A percentile compares a stretch with the other conserved stretches of the same genome.
These are phyloP conservation scores for Hoplostethus atlanticus DNA, from an alignment of 2,797 vertebrate species.

Conservation along the genomic window DNA sequence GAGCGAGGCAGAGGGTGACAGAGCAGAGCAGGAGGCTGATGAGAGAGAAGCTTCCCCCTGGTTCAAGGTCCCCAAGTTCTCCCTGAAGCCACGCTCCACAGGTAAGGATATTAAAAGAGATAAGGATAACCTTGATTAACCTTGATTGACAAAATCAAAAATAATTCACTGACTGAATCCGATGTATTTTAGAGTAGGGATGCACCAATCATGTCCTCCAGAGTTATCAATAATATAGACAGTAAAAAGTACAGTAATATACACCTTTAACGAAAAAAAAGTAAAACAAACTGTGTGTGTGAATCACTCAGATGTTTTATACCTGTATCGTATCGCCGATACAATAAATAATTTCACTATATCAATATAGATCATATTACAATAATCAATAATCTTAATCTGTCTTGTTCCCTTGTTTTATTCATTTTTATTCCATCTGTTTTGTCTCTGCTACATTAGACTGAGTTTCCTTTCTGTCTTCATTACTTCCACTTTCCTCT, in stretches of 20 bases:
- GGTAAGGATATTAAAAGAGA: slow-evolving; percentile 57
- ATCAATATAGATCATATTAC: too few relatives aligned
- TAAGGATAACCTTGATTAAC: neutral
- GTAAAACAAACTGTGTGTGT: too few relatives aligned
- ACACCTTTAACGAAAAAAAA: too few relatives aligned
- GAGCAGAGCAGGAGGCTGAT: slow-evolving; percentile 47
- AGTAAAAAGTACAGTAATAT: too few relatives aligned
- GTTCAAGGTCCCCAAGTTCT: slow-evolving; percentile 88
- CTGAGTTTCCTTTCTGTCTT: slow-evolving; percentile 57
- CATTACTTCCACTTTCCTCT: neutral
- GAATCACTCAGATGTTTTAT: too few relatives aligned
- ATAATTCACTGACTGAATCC: neutral
- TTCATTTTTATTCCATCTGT: slow-evolving; percentile 13
- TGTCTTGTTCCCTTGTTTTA: neutral
- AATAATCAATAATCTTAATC: neutral
- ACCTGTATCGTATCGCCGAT: too few relatives aligned
- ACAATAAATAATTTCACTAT: too few relatives aligned
- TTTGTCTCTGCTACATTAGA: slow-evolving; percentile 62
- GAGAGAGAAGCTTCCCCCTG: slow-evolving; percentile 81
- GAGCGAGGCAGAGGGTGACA: slow-evolving; percentile 63
- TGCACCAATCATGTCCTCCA: too few relatives aligned
- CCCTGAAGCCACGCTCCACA: slow-evolving; percentile 85
- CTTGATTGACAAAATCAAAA: too few relatives aligned
- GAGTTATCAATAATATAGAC: too few relatives aligned
- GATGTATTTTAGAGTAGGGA: neutral